phyloP scores from a whole-genome alignment of 1,140 invertebrate species.

The Aphis gossypii region DNA sequence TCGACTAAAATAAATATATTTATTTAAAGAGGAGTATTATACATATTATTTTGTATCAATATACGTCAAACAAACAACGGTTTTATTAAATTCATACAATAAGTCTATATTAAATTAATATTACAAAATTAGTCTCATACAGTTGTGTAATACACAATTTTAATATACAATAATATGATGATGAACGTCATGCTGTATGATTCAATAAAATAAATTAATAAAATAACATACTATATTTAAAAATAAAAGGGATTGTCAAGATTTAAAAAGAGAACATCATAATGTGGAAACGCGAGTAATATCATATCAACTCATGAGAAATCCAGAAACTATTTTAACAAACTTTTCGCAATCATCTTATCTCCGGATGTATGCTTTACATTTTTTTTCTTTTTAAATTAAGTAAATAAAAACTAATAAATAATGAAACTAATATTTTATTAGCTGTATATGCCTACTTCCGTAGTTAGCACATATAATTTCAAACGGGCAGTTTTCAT shows the following conservation, averaged over 20 bases:
- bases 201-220: neutral
- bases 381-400: neutral
- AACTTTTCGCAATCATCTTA: neutral
- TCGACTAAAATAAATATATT: conserved; percentile 15
- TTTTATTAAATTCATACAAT: neutral
- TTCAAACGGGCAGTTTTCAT: neutral
- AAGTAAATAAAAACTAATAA: conserved; percentile 19
- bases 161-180: neutral
- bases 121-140: conserved; percentile 21
- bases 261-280: neutral
- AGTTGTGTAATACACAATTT: neutral
- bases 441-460: neutral
- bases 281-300: neutral
- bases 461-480: neutral
- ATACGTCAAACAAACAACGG: neutral
- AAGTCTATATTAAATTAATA: conserved; percentile 14
- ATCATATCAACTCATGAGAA: neutral
- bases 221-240: neutral
- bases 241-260: neutral
- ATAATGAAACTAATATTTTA: neutral
- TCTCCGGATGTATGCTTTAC: neutral
- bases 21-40: conserved; percentile 9
- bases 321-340: neutral
- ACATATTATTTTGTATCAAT: neutral
- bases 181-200: neutral